phyloP scores from a whole-genome alignment of 2,888 invertebrate species.

The Lypha dubia region DNA sequence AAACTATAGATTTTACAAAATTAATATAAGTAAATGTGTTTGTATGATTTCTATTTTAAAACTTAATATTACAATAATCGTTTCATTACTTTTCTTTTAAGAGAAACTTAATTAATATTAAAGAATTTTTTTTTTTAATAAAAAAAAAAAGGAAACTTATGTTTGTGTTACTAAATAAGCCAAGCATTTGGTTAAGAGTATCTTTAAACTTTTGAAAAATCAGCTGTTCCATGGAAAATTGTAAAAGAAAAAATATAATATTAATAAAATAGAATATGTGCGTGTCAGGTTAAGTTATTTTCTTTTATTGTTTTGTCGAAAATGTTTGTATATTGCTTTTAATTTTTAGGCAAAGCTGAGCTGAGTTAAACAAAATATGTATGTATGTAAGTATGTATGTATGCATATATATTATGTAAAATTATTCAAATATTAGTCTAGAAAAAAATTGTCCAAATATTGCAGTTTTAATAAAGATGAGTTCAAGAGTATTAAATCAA shows the following conservation, averaged over 20 bases:
- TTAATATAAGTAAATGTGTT: slow-evolving; percentile 17
- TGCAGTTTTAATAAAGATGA: slow-evolving; percentile 36
- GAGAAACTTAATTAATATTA: slow-evolving; percentile 16
- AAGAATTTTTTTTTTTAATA: slow-evolving; percentile 33
- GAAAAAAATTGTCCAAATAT: background rate
- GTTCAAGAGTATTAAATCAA: slow-evolving; percentile 6
- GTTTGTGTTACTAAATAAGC: slow-evolving; percentile 17
- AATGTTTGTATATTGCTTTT: slow-evolving; percentile 28
- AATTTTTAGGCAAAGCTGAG: slow-evolving; percentile 15
- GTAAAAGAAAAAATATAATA: slow-evolving; percentile 27
- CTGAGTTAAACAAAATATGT: background rate
- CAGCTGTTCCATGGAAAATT: slow-evolving; percentile 30
- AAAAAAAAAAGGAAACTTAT: too few species aligned
- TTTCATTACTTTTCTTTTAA: slow-evolving; percentile 15
- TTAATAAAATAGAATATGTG: slow-evolving; percentile 60
- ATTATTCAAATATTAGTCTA: background rate
- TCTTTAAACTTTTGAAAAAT: slow-evolving; percentile 26
- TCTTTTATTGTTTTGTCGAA: slow-evolving; percentile 22
- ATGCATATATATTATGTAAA: slow-evolving; percentile 10
- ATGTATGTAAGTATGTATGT: too few species aligned
- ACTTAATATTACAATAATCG: slow-evolving; percentile 59
- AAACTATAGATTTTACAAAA: slow-evolving; percentile 27
- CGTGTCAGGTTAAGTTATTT: slow-evolving; percentile 63
- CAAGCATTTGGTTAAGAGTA: slow-evolving; percentile 37
- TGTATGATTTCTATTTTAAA: slow-evolving; percentile 50